A percentile compares a stretch with the other conserved stretches of the same genome.
Conservation (phyloP, 2,888 invertebrate genomes). For the Ophonus ardosiacus region DNA sequence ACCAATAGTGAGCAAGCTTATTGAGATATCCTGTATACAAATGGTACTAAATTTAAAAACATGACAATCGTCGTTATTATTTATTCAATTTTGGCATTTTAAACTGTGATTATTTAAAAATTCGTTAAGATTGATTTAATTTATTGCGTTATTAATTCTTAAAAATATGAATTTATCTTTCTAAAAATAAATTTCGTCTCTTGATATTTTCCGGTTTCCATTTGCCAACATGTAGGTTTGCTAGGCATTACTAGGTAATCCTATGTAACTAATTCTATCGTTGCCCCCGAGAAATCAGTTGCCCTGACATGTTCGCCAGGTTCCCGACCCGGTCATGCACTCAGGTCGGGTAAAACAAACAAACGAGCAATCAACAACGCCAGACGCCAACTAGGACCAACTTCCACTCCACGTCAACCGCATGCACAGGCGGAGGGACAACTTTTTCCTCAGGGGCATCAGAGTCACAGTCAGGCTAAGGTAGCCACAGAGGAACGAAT, state of each 20-base stretch:
- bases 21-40: no score
- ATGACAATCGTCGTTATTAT: no score
- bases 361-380: constrained; percentile 49
- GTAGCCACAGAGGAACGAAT: neutral
- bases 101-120: no score
- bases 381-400: constrained; percentile 8
- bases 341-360: constrained; percentile 47
- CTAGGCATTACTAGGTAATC: neutral
- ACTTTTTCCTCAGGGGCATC: constrained; percentile 24
- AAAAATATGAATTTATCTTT: no score
- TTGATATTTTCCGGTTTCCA: neutral
- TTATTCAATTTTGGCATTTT: no score
- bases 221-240: neutral
- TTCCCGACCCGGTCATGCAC: constrained; percentile 37
- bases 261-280: neutral
- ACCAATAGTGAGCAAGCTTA: no score
- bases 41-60: no score
- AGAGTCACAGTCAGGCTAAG: neutral
- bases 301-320: constrained; percentile 24
- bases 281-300: constrained; percentile 37
- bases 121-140: no score
- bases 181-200: no score
- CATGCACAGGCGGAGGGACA: constrained; percentile 47
- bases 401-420: constrained; percentile 35
- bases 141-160: no score